These are phyloP conservation scores for Microtus ochrogaster DNA, from an alignment of 2,113 vertebrate genomes.

Conservation along the genomic window DNA sequence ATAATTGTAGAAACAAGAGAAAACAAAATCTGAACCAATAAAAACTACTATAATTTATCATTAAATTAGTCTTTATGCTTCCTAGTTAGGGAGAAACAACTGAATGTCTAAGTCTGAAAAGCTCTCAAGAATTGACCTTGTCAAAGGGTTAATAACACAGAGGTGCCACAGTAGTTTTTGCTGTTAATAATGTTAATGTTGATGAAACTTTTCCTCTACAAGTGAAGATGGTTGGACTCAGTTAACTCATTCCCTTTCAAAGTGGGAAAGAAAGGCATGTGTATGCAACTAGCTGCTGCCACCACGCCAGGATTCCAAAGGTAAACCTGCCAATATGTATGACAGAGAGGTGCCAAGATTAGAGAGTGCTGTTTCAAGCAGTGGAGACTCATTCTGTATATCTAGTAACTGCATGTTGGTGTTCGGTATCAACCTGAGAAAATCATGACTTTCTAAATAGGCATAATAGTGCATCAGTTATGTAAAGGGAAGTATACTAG, in stretches of 20 bases:
- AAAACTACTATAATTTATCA: neutral
- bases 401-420: neutral
- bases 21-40: neutral
- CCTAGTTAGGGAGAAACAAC: constrained; percentile 47
- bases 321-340: neutral
- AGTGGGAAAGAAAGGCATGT: neutral
- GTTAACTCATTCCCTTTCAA: constrained; percentile 1
- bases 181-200: constrained; percentile 5
- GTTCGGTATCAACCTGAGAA: neutral
- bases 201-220: constrained; percentile 30
- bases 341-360: neutral
- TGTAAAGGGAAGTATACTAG: neutral
- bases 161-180: constrained; percentile 26
- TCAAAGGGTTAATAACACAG: neutral
- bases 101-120: neutral
- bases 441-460: neutral
- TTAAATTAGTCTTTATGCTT: constrained; percentile 38
- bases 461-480: neutral
- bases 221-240: constrained; percentile 6
- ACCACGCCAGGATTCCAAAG: neutral
- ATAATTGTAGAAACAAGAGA: neutral
- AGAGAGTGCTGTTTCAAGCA: neutral
- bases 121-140: constrained; percentile 2
- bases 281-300: neutral
- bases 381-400: neutral